Percentiles rank a stretch among this genome's conserved stretches.
These are phyloP conservation scores for Mesitornis unicolor DNA, from an alignment of 2,113 vertebrate genomes.

Conservation along the genomic window DNA sequence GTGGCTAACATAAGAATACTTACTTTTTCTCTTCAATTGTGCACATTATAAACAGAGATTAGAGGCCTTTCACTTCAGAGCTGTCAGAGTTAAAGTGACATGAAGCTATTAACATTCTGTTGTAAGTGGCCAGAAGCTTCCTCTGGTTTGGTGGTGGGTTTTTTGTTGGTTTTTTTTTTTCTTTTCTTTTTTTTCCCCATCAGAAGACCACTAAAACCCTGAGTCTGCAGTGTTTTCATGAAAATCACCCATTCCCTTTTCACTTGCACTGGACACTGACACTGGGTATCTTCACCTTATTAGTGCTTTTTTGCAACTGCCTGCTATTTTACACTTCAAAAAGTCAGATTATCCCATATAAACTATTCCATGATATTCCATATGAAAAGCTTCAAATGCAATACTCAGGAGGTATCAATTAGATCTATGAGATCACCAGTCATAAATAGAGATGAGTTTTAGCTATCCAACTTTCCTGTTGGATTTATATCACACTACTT, in stretches of 20 bases:
- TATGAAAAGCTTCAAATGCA: not conserved
- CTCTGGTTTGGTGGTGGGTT: conserved; percentile 38
- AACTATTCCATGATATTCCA: not conserved
- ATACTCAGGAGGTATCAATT: not conserved
- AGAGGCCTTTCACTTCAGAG: conserved; percentile 77
- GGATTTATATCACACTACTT: not conserved
- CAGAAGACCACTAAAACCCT: conserved; percentile 61
- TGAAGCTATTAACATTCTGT: conserved; percentile 85
- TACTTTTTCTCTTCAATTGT: conserved; percentile 61
- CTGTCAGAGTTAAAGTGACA: conserved; percentile 83
- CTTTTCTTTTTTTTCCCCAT: not conserved
- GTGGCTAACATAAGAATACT: conserved; percentile 72
- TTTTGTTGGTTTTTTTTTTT: not conserved
- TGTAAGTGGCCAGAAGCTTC: conserved; percentile 76
- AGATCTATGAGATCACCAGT: not conserved
- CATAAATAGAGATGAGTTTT: not conserved
- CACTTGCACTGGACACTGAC: conserved; percentile 41
- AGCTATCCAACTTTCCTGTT: not conserved
- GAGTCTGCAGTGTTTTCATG: conserved; percentile 69
- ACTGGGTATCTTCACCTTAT: not conserved
- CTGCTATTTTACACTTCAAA: not conserved
- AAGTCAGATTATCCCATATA: not conserved
- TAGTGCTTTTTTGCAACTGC: not conserved
- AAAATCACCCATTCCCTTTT: conserved; percentile 57
- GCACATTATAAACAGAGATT: conserved; percentile 76